Conservation (phyloP, 23 tunicate genomes). For the Halocynthia aurantium region DNA sequence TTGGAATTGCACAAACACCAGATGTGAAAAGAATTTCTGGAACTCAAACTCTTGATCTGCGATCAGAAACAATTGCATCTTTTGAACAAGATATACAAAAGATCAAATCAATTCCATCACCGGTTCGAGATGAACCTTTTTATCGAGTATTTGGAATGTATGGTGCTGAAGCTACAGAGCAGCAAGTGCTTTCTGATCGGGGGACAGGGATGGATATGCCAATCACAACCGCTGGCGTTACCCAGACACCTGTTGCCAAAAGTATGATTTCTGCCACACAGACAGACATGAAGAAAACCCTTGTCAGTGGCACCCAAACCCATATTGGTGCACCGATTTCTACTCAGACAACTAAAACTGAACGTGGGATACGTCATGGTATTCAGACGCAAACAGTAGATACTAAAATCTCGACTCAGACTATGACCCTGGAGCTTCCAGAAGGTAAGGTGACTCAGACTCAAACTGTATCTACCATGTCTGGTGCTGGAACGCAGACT, state of each 20-base stretch:
- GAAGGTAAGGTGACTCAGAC: not conserved
- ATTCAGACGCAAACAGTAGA: constrained; percentile 10
- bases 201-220: constrained; percentile 5
- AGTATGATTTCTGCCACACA: not conserved
- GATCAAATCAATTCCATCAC: not conserved
- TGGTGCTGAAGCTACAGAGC: constrained; percentile 5
- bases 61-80: not conserved
- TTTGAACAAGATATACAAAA: not conserved
- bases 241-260: not conserved
- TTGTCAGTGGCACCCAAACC: not conserved
- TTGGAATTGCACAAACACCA: constrained; percentile 7
- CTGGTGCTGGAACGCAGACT: constrained; percentile 4
- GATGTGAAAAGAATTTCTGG: constrained; percentile 15
- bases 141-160: not conserved
- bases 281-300: not conserved
- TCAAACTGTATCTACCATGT: not conserved
- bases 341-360: constrained; percentile 6
- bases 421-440: not conserved
- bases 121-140: not conserved
- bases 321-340: not conserved
- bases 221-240: not conserved
- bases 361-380: not conserved
- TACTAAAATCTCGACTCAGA: constrained; percentile 8
- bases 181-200: constrained; percentile 6
- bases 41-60: constrained; percentile 17